Evolutionary conservation across 2,888 invertebrate species (phyloP), one percentile per base, ranked within the genome.

Genomic region (Plagiodera versicolora): DNA sequence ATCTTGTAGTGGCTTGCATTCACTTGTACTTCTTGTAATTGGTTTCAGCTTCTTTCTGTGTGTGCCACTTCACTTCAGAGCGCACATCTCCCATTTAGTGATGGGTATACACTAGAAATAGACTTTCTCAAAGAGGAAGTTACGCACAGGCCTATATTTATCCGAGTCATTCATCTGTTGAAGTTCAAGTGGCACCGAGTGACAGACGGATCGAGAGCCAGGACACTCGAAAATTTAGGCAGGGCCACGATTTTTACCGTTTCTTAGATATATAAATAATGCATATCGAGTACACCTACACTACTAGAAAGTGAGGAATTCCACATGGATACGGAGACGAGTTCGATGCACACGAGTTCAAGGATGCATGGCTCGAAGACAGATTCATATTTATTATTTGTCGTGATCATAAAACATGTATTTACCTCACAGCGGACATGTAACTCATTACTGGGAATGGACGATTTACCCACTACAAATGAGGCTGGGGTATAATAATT

Each of bases 301-400:
- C 39, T n/a, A n/a, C n/a, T 39, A 39, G 39, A 39, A 39, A 39
- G n/a, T 39, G 39, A 39, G 6, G 39, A 39, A 39, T 39, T 11
- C 39, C 39, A 39, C 39, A 39, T 39, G 39, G 39, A n/a, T n/a
- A 39, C 14, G 3, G 39, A 65, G 64, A 56, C 66, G 70, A 71
- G 71, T 71, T 71, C 71, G 70, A 67, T 68, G 71, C 68, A 71
- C 70, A 70, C 62, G 67, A 70, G 70, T 71, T 71, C 70, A 71
- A 71, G 71, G 71, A 59, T 65, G 35, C 10, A 10, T 48, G 44
- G 14, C 11, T 14, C 3, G 14, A 39, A 30, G 52, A 49, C 39
- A 14, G 39, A 32, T 32, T 32, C 14, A 14, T 39, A 14, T 39
- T 39, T 10, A 32, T 32, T 39, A 14, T 39, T 39, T 14, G 39